These are phyloP conservation scores for Dendropsophus ebraccatus DNA, from an alignment of 2,113 vertebrate species.

Conservation along the genomic window DNA sequence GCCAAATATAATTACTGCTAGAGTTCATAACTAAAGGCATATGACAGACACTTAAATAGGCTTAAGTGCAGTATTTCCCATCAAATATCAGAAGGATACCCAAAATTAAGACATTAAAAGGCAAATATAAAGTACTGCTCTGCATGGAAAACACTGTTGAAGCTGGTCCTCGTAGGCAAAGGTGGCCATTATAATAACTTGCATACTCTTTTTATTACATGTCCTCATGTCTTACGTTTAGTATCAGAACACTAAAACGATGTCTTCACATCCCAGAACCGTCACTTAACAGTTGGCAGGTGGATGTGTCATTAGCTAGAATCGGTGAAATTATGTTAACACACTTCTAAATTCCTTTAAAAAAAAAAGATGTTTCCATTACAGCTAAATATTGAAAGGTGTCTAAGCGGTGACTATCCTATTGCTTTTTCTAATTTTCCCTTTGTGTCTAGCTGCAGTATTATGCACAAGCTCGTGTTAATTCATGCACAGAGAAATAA, in stretches of 20 bases:
- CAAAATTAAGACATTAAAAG: background rate
- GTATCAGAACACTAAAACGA: background rate
- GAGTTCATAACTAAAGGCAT: constrained; percentile 6
- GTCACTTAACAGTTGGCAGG: constrained; percentile 7
- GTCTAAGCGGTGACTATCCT: constrained; percentile 22
- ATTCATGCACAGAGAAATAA: constrained; percentile 37
- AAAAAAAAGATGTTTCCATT: constrained; percentile 44
- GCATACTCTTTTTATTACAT: background rate
- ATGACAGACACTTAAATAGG: constrained; percentile 3
- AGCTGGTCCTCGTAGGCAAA: background rate
- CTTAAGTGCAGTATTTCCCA: background rate
- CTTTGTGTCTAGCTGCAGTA: background rate
- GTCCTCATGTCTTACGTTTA: background rate
- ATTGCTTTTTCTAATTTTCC: constrained; percentile 30
- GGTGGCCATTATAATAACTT: background rate
- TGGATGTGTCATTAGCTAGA: constrained; percentile 26
- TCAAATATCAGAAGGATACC: background rate
- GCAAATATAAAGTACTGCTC: background rate
- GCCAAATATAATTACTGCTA: constrained; percentile 17
- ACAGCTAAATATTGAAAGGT: constrained; percentile 20
- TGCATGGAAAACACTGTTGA: too few relatives aligned
- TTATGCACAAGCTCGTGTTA: constrained; percentile 17
- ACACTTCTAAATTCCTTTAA: constrained; percentile 24
- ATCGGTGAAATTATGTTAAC: constrained; percentile 34
- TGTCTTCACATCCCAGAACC: constrained; percentile 7